Percentiles rank a stretch among this genome's conserved stretches.
phyloP scores from a whole-genome alignment of 1,140 invertebrate species.

The Pomacea maculata region DNA sequence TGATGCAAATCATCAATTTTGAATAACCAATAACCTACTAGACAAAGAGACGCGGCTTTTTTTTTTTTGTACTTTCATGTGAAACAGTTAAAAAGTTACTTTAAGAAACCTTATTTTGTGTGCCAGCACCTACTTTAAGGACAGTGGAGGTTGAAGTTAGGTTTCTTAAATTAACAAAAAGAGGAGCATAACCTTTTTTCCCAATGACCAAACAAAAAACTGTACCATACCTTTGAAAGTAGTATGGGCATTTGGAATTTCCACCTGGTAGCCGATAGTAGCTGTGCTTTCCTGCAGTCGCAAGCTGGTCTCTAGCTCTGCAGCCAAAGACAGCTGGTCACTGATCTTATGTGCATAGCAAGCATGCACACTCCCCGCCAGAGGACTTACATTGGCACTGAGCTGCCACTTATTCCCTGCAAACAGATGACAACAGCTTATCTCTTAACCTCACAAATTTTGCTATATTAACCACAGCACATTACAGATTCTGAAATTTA shows the following conservation, averaged over 20 bases:
- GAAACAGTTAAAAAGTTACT: no score
- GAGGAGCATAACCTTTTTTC: neutral
- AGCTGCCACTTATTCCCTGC: conserved; percentile 70
- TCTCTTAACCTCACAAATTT: no score
- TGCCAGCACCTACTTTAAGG: no score
- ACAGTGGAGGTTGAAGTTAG: no score
- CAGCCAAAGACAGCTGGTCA: conserved; percentile 83
- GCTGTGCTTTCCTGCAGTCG: conserved; percentile 90
- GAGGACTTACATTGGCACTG: conserved; percentile 76
- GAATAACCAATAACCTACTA: no score
- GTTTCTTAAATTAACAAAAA: no score
- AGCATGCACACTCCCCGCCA: conserved; percentile 83
- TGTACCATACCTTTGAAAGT: conserved; percentile 84
- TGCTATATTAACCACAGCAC: no score
- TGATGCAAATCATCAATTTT: no score
- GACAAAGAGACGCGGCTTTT: no score
- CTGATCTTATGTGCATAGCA: conserved; percentile 96
- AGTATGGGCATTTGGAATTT: conserved; percentile 94
- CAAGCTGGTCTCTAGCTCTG: conserved; percentile 69
- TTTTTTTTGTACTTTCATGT: no score
- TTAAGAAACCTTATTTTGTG: no score
- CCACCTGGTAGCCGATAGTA: conserved; percentile 94
- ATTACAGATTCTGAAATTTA: no score
- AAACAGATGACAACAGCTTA: conserved; percentile 11
- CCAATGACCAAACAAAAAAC: neutral